phyloP scores from a whole-genome alignment of 2,888 invertebrate genomes.

The Sycophila texana region DNA sequence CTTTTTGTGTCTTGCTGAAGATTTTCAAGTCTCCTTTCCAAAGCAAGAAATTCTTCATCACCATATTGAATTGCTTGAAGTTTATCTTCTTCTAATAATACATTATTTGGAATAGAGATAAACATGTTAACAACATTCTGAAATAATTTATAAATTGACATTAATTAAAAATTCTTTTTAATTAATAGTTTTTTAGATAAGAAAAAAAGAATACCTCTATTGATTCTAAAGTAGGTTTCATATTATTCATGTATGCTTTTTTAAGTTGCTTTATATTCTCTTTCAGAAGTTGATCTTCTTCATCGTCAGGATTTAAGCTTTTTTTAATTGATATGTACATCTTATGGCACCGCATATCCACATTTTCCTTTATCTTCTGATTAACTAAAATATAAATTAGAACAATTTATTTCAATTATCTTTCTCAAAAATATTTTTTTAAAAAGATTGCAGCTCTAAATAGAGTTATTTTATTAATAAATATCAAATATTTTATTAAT shows the following conservation, averaged over 20 bases:
- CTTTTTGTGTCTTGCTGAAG: slow-evolving; percentile 57
- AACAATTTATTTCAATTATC: neutral
- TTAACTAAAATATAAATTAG: slow-evolving; percentile 62
- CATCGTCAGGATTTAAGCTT: slow-evolving; percentile 59
- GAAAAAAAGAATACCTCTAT: slow-evolving; percentile 63
- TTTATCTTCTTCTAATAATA: slow-evolving; percentile 60
- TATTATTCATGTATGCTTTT: slow-evolving; percentile 59
- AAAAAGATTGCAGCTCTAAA: neutral
- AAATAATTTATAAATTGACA: slow-evolving; percentile 15
- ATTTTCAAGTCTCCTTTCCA: slow-evolving; percentile 55
- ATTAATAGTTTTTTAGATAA: no score
- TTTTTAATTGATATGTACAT: slow-evolving; percentile 61
- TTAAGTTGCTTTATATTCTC: slow-evolving; percentile 59
- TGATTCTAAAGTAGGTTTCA: slow-evolving; percentile 59
- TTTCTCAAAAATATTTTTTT: neutral
- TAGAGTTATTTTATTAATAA: no score
- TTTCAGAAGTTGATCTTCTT: slow-evolving; percentile 55
- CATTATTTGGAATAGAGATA: slow-evolving; percentile 58
- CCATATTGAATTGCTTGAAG: slow-evolving; percentile 58
- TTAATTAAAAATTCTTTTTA: neutral
- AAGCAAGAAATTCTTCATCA: slow-evolving; percentile 53
- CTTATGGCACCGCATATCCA: slow-evolving; percentile 60
- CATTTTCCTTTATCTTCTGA: slow-evolving; percentile 61
- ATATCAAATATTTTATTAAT: no score
- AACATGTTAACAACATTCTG: slow-evolving; percentile 58